Evolutionary conservation across 2,113 vertebrate genomes (phyloP).

Genomic region (Naja naja): DNA sequence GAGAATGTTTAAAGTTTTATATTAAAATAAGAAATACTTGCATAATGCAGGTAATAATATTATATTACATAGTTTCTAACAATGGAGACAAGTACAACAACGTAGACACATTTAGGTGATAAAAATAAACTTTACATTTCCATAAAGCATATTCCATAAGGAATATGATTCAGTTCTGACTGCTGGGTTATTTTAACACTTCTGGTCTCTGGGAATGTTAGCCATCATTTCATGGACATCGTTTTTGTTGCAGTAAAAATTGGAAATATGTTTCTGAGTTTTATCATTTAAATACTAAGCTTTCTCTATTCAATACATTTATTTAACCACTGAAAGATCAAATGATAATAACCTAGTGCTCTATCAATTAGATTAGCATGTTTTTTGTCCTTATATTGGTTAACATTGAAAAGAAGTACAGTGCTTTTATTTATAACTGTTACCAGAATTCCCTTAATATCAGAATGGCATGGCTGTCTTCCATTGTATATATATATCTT

Average conservation of each 20-base stretch:
- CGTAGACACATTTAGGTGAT: background rate
- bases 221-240: background rate
- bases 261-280: background rate
- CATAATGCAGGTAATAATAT: background rate
- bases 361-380: background rate
- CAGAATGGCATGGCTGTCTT: background rate
- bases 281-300: background rate
- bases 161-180: background rate
- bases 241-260: background rate
- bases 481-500: background rate
- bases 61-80: background rate
- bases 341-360: background rate
- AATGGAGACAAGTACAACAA: conserved; percentile 1
- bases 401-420: background rate
- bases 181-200: background rate
- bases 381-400: background rate
- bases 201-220: background rate
- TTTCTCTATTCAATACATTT: background rate
- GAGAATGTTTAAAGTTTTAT: background rate
- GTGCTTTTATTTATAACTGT: background rate
- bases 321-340: background rate
- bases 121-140: conserved; percentile 1
- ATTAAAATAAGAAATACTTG: background rate
- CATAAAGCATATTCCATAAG: background rate
- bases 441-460: background rate